phyloP scores from a whole-genome alignment of 2,113 vertebrate species.

The Rhadina sibilatrix region DNA sequence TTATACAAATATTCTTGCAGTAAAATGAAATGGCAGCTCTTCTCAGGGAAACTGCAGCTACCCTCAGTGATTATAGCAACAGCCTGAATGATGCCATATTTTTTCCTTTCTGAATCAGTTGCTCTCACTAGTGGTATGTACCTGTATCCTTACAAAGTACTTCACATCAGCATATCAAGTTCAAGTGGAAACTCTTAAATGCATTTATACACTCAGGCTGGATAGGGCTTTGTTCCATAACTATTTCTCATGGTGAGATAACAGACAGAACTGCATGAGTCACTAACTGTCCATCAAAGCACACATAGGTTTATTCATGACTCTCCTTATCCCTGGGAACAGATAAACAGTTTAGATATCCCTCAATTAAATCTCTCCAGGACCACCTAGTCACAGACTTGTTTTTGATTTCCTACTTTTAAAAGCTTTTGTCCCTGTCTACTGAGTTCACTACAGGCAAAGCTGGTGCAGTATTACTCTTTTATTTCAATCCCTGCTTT shows the following conservation, averaged over 20 bases:
- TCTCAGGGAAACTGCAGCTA: not conserved
- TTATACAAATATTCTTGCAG: not conserved
- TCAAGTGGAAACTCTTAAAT: not conserved
- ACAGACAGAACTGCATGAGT: conserved; percentile 1
- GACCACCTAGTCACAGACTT: conserved; percentile 17
- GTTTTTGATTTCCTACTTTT: not conserved
- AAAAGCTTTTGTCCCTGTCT: not conserved
- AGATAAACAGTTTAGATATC: conserved; percentile 31
- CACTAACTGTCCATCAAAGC: conserved; percentile 15
- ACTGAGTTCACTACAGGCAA: not conserved
- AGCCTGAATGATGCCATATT: not conserved
- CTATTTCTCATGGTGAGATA: not conserved
- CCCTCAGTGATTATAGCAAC: not conserved
- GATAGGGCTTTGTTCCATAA: not conserved
- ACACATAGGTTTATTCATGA: not conserved
- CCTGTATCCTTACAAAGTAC: not conserved
- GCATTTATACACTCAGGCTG: not conserved
- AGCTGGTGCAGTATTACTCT: not conserved
- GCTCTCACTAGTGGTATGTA: not conserved
- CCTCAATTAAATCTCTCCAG: not conserved
- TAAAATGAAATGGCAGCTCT: not conserved
- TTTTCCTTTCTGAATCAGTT: not conserved
- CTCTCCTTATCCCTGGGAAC: conserved; percentile 10
- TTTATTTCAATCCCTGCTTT: not conserved
- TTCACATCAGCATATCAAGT: not conserved